These are phyloP conservation scores for Papilio helenus DNA, from an alignment of 1,140 invertebrate species.

Conservation along the genomic window DNA sequence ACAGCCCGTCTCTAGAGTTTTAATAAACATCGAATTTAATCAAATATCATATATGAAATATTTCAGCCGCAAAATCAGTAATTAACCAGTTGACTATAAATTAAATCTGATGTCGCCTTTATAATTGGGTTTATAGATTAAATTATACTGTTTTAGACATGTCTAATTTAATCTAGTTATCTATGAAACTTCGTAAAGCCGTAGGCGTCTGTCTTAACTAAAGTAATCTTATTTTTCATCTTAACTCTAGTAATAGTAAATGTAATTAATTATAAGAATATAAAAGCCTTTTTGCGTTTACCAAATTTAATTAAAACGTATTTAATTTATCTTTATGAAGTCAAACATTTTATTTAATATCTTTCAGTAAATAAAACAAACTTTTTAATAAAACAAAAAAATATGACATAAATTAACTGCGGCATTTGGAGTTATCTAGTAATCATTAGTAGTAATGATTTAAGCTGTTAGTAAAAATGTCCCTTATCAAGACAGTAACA, in stretches of 20 bases:
- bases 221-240: slow-evolving; percentile 1
- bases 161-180: background rate
- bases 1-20: background rate
- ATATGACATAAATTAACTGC: too few relatives aligned
- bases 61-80: slow-evolving; percentile 1
- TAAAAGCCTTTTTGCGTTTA: background rate
- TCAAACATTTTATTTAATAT: too few relatives aligned
- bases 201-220: background rate
- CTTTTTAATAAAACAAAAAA: too few relatives aligned
- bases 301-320: background rate
- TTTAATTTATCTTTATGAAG: too few relatives aligned
- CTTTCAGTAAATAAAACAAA: too few relatives aligned
- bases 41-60: slow-evolving; percentile 2
- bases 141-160: slow-evolving; percentile 9
- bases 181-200: background rate
- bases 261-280: slow-evolving; percentile 16
- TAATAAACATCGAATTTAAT: background rate
- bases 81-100: slow-evolving; percentile 15
- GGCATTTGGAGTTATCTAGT: too few relatives aligned
- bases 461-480: too few relatives aligned
- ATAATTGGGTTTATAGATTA: slow-evolving; percentile 18
- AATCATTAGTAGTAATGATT: too few relatives aligned
- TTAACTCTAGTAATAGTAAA: background rate
- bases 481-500: too few relatives aligned
- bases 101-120: background rate